Evolutionary conservation across 2,888 invertebrate species (phyloP), one percentile per base, ranked within the genome.

Genomic region (Dyspetes luteomarginatus): DNA sequence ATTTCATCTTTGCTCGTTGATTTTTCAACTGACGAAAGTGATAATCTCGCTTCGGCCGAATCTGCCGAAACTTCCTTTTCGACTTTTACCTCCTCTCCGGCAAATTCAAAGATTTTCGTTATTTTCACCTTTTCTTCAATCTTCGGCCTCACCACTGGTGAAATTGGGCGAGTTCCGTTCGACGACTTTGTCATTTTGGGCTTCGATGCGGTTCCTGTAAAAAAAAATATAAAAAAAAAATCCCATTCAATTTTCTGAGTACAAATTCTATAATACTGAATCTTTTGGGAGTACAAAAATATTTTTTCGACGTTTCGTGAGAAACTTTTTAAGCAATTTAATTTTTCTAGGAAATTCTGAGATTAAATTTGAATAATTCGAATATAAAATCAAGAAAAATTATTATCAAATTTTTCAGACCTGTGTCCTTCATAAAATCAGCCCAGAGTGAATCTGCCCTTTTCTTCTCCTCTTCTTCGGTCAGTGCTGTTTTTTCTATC

Each of bases 71-170:
- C 93, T 89, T 95, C 94, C 89, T 95, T 95, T 82, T 95, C 94
- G 0, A 96, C 93, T 84, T 93, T 93, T 65, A 96, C 95, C 89
- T 96, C 95, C 93, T 98, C 97, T 5, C 97, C 98, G 48, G 97
- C 98, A 94, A 97, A 98, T 88, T 97, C 96, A 89, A 96, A 96
- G 81, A 96, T 93, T 91, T 96, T 94, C 17, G 94, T 95, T 69
- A 95, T 93, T 89, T 94, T 94, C 1, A 95, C 93, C 86, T 93
- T 93, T 89, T 93, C 92, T 83, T 92, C 89, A 83, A 87, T 68
- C 73, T 86, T 88, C 17, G 86, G 82, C 12, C 84, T 87, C 43
- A 79, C 78, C 0, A 79, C 24, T 0, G 82, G 71, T 0, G 75
- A 69, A 52, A 78, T 85, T 26, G 86, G 75, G 15, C 83, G 84